These are phyloP conservation scores for Orientallactaga sibirica DNA, from an alignment of 2,797 vertebrate genomes.

Conservation along the genomic window DNA sequence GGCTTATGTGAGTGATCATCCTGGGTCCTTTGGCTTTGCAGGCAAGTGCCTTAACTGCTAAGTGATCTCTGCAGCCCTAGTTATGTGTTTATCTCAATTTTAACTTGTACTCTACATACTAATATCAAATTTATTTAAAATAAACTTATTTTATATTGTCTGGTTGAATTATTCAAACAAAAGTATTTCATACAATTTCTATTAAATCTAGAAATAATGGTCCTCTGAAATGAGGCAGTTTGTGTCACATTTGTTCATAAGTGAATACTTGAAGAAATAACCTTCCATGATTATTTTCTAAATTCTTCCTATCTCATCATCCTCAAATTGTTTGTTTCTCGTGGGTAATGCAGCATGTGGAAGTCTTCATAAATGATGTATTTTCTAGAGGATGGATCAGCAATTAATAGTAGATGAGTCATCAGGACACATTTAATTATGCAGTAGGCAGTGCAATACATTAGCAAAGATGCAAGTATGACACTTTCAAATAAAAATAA, in stretches of 20 bases:
- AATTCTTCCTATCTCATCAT: neutral
- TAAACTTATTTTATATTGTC: neutral
- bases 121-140: constrained; percentile 19
- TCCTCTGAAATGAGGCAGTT: neutral
- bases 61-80: no score
- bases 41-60: no score
- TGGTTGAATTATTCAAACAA: neutral
- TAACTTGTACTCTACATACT: neutral
- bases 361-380: constrained; percentile 16
- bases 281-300: neutral
- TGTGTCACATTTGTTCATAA: neutral
- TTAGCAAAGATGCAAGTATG: constrained; percentile 72
- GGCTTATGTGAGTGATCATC: no score
- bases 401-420: constrained; percentile 72
- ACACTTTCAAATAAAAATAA: constrained; percentile 41
- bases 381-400: constrained; percentile 57
- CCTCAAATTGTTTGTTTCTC: constrained; percentile 16
- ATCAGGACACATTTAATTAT: constrained; percentile 77
- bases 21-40: no score
- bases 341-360: neutral
- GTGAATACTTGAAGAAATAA: neutral
- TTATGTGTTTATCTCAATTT: neutral
- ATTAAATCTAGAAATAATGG: neutral
- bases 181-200: neutral
- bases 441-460: constrained; percentile 66